Conservation (phyloP, 2,888 invertebrate genomes). For the Rhamnusium bicolor region DNA sequence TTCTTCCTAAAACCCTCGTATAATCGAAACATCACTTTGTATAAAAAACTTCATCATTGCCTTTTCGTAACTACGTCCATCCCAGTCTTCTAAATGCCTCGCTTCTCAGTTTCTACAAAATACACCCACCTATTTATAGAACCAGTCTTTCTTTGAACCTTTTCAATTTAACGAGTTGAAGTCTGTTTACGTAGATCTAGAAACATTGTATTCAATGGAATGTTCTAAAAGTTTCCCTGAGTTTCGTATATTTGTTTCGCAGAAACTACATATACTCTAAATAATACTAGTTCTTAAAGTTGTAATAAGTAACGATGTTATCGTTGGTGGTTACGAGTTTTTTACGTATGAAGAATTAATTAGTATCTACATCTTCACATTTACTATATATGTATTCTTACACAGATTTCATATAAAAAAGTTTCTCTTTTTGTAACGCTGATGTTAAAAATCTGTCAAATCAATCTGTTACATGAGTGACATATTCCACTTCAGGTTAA, state of each 20-base stretch:
- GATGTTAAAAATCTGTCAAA: too few relatives aligned
- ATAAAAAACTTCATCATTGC: not conserved
- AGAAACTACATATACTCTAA: not conserved
- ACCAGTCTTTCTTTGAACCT: not conserved
- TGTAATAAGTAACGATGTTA: not conserved
- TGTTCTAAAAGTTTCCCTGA: not conserved
- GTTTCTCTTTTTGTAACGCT: too few relatives aligned
- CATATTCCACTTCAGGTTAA: too few relatives aligned
- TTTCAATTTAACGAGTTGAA: not conserved
- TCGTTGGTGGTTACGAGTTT: not conserved
- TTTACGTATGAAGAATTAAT: too few relatives aligned
- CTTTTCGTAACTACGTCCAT: not conserved
- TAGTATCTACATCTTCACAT: too few relatives aligned
- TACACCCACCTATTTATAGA: not conserved
- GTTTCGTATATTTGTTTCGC: not conserved
- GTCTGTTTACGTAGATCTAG: not conserved
- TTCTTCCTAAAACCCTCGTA: not conserved
- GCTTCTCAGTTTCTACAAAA: not conserved
- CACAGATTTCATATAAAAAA: too few relatives aligned
- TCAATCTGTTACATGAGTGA: too few relatives aligned
- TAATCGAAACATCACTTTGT: not conserved
- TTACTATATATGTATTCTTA: too few relatives aligned
- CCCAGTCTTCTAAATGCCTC: not conserved
- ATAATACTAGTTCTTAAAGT: not conserved
- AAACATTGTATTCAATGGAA: not conserved